Evolutionary conservation across 1,140 invertebrate species (phyloP).

Genomic region (Patella vulgata): DNA sequence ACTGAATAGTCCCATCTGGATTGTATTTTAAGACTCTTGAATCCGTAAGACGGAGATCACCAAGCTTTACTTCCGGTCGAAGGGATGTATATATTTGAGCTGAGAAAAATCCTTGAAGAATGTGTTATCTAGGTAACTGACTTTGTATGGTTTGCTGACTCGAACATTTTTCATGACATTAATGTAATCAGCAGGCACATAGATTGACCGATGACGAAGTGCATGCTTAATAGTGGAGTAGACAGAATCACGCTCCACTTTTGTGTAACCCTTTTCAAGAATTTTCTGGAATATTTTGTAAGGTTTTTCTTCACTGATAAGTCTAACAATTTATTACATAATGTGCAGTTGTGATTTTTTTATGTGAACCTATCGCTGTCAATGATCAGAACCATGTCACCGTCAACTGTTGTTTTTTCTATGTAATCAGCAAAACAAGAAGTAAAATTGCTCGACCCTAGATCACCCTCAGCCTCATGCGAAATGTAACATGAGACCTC

Average conservation of each 20-base stretch:
- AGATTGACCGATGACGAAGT: constrained; percentile 9
- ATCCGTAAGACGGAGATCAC: neutral
- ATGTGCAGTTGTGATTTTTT: constrained; percentile 52
- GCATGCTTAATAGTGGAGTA: constrained; percentile 36
- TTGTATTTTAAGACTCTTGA: constrained; percentile 10
- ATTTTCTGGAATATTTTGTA: constrained; percentile 63
- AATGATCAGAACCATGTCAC: constrained; percentile 29
- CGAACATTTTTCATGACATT: constrained; percentile 9
- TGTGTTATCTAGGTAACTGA: constrained; percentile 5
- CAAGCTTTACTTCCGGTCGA: constrained; percentile 2
- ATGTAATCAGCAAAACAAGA: constrained; percentile 61
- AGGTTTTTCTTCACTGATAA: constrained; percentile 45
- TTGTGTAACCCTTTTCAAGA: constrained; percentile 65
- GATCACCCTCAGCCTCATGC: constrained; percentile 61
- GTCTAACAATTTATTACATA: constrained; percentile 56
- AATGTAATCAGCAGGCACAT: constrained; percentile 18
- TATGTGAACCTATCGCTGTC: constrained; percentile 59
- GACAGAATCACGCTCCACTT: constrained; percentile 65
- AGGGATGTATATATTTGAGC: too few relatives aligned
- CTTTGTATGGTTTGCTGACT: neutral
- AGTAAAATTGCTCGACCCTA: constrained; percentile 64
- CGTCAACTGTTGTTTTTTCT: constrained; percentile 2
- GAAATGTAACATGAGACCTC: constrained; percentile 63
- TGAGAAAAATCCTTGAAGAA: too few relatives aligned
- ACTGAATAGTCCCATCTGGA: constrained; percentile 9